phyloP scores from a whole-genome alignment of 2,797 vertebrate species.

The Linurgus olivaceus region DNA sequence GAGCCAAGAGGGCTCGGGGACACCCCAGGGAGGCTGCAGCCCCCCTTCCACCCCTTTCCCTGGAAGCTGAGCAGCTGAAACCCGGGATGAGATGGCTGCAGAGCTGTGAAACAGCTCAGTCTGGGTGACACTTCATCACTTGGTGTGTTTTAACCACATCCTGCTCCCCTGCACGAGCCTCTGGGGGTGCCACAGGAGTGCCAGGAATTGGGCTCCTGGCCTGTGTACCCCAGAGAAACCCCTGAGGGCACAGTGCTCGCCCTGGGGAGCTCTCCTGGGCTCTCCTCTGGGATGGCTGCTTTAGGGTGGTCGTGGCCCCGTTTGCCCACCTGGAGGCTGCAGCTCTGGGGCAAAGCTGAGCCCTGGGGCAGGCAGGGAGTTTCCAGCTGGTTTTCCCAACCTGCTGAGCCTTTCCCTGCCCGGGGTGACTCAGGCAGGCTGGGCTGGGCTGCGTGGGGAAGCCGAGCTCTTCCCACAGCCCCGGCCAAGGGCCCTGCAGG shows the following conservation, averaged over 20 bases:
- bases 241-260: not conserved
- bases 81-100: rapidly evolving
- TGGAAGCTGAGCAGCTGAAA: not conserved
- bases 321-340: rapidly evolving
- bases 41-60: rapidly evolving
- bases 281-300: rapidly evolving
- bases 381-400: not conserved
- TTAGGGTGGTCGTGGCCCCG: rapidly evolving
- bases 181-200: rapidly evolving
- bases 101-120: not conserved
- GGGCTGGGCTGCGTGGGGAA: not conserved
- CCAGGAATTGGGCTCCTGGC: not conserved
- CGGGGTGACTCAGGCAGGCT: not conserved
- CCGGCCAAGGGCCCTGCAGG: not conserved
- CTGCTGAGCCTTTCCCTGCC: not conserved
- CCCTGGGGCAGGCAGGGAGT: not conserved
- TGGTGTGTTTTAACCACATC: not conserved
- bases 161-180: not conserved
- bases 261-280: not conserved
- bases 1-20: not conserved
- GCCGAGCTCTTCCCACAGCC: not conserved
- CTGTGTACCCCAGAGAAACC: not conserved
- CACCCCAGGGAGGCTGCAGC: not conserved
- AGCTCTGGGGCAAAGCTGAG: not conserved
- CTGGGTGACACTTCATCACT: not conserved